Evolutionary conservation across 2,888 invertebrate genomes (phyloP).

Genomic region (Pristionchus fissidentatus): DNA sequence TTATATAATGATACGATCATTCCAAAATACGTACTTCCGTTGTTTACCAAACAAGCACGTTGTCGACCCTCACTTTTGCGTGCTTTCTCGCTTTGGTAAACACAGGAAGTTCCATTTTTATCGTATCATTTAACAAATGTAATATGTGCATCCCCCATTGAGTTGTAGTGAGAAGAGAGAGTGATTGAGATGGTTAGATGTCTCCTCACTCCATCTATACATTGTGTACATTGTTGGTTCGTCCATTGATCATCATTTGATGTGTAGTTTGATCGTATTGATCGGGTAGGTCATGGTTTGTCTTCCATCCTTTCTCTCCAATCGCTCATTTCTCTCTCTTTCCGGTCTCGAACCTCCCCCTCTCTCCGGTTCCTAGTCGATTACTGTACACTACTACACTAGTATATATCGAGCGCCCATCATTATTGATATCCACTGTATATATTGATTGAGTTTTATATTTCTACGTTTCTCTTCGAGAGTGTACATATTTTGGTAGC

Average conservation of each 20-base stretch:
- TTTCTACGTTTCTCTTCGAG: background rate
- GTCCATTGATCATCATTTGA: background rate
- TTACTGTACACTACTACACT: slow-evolving; percentile 10
- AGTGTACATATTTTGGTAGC: slow-evolving; percentile 40
- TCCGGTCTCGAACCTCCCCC: slow-evolving; percentile 37
- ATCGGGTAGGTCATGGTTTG: slow-evolving; percentile 9
- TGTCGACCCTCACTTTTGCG: slow-evolving; percentile 11
- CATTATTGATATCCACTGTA: slow-evolving; percentile 14
- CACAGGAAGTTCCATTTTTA: no score
- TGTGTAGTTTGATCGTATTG: slow-evolving; percentile 27
- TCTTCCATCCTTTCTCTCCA: background rate
- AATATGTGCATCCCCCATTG: no score
- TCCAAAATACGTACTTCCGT: no score
- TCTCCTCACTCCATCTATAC: no score
- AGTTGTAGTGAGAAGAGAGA: no score
- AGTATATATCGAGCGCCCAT: slow-evolving; percentile 5
- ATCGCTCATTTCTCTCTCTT: slow-evolving; percentile 34
- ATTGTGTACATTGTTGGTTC: slow-evolving; percentile 13
- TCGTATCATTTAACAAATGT: no score
- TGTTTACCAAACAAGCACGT: no score
- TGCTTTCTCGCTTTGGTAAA: no score
- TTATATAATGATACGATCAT: no score
- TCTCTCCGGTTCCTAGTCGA: slow-evolving; percentile 6
- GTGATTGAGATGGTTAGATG: no score
- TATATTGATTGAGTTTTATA: slow-evolving; percentile 29